phyloP scores from a whole-genome alignment of 1,140 invertebrate genomes.

The Neocloeon triangulifer region DNA sequence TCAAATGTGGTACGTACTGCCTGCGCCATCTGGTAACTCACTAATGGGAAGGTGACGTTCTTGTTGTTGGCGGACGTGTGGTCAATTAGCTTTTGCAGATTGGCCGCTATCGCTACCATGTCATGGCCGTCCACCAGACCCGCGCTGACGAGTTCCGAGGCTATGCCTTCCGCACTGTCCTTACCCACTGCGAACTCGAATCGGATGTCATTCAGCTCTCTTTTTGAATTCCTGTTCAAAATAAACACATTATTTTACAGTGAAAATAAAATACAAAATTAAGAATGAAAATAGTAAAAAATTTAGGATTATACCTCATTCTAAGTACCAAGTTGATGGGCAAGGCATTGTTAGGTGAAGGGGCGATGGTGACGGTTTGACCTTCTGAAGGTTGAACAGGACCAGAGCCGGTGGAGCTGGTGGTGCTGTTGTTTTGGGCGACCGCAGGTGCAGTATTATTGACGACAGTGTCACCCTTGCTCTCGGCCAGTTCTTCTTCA shows the following conservation, averaged over 20 bases:
- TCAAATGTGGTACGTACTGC: too few species aligned
- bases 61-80: conserved; percentile 21
- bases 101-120: conserved; percentile 70
- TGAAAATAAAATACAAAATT: neutral
- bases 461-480: conserved; percentile 10
- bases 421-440: conserved; percentile 2
- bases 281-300: too few species aligned
- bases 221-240: conserved; percentile 50
- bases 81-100: conserved; percentile 79
- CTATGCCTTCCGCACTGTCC: conserved; percentile 86
- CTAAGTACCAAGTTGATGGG: conserved; percentile 58
- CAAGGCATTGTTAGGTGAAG: too few species aligned
- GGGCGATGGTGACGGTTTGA: conserved; percentile 6
- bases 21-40: conserved; percentile 22
- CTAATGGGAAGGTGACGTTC: conserved; percentile 78
- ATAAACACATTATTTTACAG: conserved; percentile 5
- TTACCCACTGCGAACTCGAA: conserved; percentile 85
- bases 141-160: conserved; percentile 79
- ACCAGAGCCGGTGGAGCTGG: conserved; percentile 3
- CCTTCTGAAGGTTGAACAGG: too few species aligned
- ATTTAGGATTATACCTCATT: conserved; percentile 41
- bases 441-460: conserved; percentile 2
- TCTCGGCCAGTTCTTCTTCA: conserved; percentile 19
- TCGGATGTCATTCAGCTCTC: conserved; percentile 90
- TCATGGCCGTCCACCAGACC: conserved; percentile 83